phyloP scores from a whole-genome alignment of 2,113 vertebrate species.

The Miniopterus natalensis region DNA sequence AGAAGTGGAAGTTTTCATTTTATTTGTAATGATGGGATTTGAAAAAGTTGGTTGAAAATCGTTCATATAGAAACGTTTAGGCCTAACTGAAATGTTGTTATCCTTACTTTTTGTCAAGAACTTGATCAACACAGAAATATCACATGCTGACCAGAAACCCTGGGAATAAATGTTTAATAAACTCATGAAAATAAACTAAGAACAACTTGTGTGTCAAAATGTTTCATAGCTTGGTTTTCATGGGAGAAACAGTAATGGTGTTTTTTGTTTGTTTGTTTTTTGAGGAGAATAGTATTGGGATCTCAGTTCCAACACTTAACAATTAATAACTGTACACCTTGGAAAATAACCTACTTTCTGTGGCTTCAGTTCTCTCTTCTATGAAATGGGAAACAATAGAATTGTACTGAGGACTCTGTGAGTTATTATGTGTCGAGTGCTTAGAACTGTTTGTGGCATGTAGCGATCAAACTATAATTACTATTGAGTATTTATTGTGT shows the following conservation, averaged over 20 bases:
- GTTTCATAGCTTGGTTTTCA: not conserved
- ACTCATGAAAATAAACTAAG: constrained; percentile 9
- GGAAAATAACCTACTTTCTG: not conserved
- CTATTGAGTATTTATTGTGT: not conserved
- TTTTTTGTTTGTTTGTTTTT: not conserved
- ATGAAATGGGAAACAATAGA: not conserved
- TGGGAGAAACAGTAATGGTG: not conserved
- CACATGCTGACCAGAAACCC: not conserved
- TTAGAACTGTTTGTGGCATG: not conserved
- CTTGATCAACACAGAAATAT: not conserved
- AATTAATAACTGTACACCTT: not conserved
- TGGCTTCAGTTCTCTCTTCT: not conserved
- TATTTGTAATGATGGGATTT: not conserved
- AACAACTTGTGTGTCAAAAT: not conserved
- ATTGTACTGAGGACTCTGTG: not conserved
- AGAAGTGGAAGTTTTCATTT: not conserved
- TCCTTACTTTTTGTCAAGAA: not conserved
- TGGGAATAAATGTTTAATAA: not conserved
- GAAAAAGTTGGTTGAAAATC: not conserved
- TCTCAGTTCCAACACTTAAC: not conserved
- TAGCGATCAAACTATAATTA: not conserved
- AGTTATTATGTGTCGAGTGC: not conserved
- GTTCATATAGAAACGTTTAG: not conserved
- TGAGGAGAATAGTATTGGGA: not conserved
- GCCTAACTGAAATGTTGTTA: not conserved